phyloP scores from a whole-genome alignment of 2,888 invertebrate genomes.

The Eupithecia subfuscata region DNA sequence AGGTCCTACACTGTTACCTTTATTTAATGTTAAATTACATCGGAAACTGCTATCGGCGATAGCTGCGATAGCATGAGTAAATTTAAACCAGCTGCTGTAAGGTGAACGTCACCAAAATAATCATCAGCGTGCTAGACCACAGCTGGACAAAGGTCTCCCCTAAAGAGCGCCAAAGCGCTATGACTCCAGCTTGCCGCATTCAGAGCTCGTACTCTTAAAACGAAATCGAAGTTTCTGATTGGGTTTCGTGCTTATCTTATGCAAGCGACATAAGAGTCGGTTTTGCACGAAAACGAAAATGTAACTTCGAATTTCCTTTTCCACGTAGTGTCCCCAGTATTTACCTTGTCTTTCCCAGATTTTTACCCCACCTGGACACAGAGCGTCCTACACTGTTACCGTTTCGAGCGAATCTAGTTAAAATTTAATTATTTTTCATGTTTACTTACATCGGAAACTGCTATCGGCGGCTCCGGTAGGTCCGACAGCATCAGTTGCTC shows the following conservation, averaged over 20 bases:
- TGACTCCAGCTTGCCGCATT: background rate
- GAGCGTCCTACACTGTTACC: background rate
- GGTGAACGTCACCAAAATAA: background rate
- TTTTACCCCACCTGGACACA: background rate
- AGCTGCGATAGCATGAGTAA: conserved; percentile 92
- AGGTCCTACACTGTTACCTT: no score
- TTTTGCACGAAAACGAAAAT: no score
- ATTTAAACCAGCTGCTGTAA: background rate
- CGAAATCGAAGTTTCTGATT: no score
- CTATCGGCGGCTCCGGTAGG: conserved; percentile 96
- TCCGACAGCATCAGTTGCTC: conserved; percentile 91
- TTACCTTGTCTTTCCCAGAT: background rate
- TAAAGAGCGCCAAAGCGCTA: background rate
- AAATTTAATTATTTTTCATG: background rate
- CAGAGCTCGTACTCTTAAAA: no score
- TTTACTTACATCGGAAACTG: conserved; percentile 87
- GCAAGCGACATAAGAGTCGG: no score
- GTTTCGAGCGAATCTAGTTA: background rate
- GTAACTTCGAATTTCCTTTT: no score
- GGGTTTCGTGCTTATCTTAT: no score
- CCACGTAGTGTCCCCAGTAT: no score
- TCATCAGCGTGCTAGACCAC: background rate
- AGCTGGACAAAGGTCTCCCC: background rate
- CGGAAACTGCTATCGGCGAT: conserved; percentile 95
- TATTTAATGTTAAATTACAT: no score